Conservation (phyloP, 2,888 invertebrate genomes). For the Cerceris ruficornis region DNA sequence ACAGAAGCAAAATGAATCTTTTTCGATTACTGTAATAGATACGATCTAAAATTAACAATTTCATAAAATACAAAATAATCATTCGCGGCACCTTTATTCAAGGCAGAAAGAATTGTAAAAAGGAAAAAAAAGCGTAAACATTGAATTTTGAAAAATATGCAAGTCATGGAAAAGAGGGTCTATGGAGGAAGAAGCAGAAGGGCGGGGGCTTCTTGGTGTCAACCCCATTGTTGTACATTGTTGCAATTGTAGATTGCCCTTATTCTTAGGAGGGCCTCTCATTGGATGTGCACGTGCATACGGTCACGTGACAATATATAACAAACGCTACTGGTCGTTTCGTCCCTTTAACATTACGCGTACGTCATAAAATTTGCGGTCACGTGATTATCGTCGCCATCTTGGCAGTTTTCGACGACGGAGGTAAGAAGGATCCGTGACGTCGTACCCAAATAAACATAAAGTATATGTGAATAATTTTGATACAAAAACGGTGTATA, state of each 20-base stretch:
- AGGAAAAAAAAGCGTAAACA: neutral
- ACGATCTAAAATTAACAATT: no score
- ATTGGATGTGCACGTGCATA: slow-evolving; percentile 70
- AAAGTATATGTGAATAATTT: slow-evolving; percentile 71
- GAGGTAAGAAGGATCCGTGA: slow-evolving; percentile 76
- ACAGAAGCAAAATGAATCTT: no score
- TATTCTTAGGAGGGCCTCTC: slow-evolving; percentile 64
- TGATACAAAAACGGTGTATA: slow-evolving; percentile 53
- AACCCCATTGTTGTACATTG: slow-evolving; percentile 58
- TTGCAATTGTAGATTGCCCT: slow-evolving; percentile 65
- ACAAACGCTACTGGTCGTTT: slow-evolving; percentile 66
- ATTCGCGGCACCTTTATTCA: no score
- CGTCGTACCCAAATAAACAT: slow-evolving; percentile 75
- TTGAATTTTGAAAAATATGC: neutral
- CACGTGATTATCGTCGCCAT: slow-evolving; percentile 77
- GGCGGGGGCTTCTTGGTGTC: slow-evolving; percentile 36
- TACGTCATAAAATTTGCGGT: slow-evolving; percentile 76
- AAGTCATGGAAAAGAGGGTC: neutral
- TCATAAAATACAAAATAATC: no score
- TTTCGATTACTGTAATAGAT: no score
- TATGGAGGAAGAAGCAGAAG: slow-evolving; percentile 24
- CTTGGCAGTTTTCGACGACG: slow-evolving; percentile 77
- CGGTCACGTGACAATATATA: slow-evolving; percentile 65
- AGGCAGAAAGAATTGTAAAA: no score
- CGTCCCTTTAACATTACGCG: slow-evolving; percentile 74